Percentiles rank a stretch among this genome's conserved stretches.
These are phyloP conservation scores for Glandiceps talaboti DNA, from an alignment of 53 echinoderm and acorn worm species.

Conservation along the genomic window DNA sequence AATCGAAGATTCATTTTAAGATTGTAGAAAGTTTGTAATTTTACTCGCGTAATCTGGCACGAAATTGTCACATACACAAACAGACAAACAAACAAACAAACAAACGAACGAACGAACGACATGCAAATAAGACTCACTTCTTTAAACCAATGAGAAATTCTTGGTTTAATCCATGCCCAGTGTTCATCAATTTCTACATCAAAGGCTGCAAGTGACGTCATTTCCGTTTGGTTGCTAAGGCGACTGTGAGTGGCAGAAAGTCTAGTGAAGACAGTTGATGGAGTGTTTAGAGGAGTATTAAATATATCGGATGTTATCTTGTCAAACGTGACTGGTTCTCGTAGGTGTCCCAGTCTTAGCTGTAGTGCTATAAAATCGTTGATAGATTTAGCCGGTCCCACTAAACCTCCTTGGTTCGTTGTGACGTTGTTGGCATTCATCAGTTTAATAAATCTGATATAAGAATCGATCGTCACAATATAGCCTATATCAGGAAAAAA, in stretches of 20 bases:
- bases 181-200: not conserved
- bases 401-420: not conserved
- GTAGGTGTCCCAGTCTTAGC: conserved; percentile 24
- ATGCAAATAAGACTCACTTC: not conserved
- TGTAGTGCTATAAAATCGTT: conserved; percentile 25
- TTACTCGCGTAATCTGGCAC: too few relatives aligned
- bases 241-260: not conserved
- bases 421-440: not conserved
- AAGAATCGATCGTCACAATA: not conserved
- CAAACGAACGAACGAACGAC: too few relatives aligned
- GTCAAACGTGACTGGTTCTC: conserved; percentile 12
- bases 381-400: conserved; percentile 16
- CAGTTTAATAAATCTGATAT: not conserved
- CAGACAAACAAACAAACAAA: too few relatives aligned
- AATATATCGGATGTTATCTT: not conserved
- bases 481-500: not conserved
- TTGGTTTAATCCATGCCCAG: not conserved
- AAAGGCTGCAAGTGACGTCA: not conserved
- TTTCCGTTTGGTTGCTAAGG: too few relatives aligned
- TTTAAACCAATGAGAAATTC: not conserved
- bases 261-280: too few relatives aligned
- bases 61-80: too few relatives aligned
- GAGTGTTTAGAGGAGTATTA: too few relatives aligned
- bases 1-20: too few relatives aligned
- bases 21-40: too few relatives aligned